These are phyloP conservation scores for Chaetophractus vellerosus DNA, from an alignment of 2,797 vertebrate species.

Conservation along the genomic window DNA sequence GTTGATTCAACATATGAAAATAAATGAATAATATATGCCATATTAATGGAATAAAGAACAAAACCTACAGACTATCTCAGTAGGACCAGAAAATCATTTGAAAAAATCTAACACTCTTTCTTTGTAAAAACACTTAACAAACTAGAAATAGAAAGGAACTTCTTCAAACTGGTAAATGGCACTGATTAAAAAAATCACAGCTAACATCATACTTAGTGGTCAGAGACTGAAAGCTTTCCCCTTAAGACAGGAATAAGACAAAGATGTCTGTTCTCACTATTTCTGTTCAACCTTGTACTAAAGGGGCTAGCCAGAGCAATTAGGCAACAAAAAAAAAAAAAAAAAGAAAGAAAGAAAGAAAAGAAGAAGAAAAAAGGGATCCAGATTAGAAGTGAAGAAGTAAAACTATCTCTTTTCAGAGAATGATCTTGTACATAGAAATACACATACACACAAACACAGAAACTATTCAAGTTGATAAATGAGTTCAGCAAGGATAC, in stretches of 20 bases:
- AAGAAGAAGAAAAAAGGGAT: not conserved
- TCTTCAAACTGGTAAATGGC: not conserved
- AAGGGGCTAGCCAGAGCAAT: not conserved
- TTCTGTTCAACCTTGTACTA: not conserved
- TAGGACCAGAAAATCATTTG: not conserved
- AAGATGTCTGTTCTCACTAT: not conserved
- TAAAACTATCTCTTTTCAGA: not conserved
- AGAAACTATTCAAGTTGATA: not conserved
- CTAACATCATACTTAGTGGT: not conserved
- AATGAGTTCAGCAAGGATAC: not conserved
- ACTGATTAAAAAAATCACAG: not conserved
- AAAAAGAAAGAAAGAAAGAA: not conserved
- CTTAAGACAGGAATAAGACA: not conserved
- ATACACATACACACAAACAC: not conserved
- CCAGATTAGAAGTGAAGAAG: not conserved
- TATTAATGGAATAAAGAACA: not conserved
- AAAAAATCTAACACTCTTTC: not conserved
- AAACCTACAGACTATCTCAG: not conserved
- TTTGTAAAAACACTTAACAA: not conserved
- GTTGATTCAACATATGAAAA: not conserved
- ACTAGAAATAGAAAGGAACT: not conserved
- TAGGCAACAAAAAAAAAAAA: not conserved
- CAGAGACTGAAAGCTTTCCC: not conserved
- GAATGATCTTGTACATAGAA: not conserved
- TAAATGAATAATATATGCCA: not conserved